These are phyloP conservation scores for Macrophya annulata DNA, from an alignment of 2,888 invertebrate species.

Conservation along the genomic window DNA sequence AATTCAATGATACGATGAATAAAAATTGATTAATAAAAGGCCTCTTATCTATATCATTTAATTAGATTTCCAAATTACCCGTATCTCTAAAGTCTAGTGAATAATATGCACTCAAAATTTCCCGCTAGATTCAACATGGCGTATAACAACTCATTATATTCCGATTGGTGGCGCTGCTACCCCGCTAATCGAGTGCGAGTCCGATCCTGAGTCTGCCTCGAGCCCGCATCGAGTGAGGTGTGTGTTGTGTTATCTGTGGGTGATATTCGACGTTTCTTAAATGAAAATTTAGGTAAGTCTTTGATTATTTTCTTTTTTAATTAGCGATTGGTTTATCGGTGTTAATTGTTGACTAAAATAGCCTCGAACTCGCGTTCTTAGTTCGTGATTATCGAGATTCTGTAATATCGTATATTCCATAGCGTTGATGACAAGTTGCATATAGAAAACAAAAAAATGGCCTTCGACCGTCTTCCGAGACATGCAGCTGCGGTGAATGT, in stretches of 20 bases:
- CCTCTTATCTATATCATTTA: not conserved
- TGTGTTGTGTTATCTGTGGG: conserved; percentile 61
- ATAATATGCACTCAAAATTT: not conserved
- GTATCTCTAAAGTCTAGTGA: not conserved
- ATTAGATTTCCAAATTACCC: not conserved
- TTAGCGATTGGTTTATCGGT: not conserved
- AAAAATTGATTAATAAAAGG: not conserved
- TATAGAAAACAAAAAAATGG: conserved; percentile 47
- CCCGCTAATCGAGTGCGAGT: conserved; percentile 29
- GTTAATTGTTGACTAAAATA: not conserved
- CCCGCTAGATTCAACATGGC: conserved; percentile 13
- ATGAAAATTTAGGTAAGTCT: conserved; percentile 70
- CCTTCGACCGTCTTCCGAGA: conserved; percentile 26
- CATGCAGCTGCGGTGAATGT: conserved; percentile 32
- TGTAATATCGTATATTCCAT: not conserved
- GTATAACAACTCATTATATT: not conserved
- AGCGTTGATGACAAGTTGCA: conserved; percentile 37
- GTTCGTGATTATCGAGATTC: not conserved
- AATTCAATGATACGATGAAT: not conserved
- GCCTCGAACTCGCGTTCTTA: not conserved
- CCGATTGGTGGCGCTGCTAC: conserved; percentile 57
- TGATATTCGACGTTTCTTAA: conserved; percentile 63
- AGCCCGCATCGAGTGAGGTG: conserved; percentile 67
- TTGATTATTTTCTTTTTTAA: not conserved
- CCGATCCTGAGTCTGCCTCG: conserved; percentile 72